Base-by-base conservation (phyloP, 2,113 vertebrate genomes). In the Dendropsophus ebraccatus region DNA sequence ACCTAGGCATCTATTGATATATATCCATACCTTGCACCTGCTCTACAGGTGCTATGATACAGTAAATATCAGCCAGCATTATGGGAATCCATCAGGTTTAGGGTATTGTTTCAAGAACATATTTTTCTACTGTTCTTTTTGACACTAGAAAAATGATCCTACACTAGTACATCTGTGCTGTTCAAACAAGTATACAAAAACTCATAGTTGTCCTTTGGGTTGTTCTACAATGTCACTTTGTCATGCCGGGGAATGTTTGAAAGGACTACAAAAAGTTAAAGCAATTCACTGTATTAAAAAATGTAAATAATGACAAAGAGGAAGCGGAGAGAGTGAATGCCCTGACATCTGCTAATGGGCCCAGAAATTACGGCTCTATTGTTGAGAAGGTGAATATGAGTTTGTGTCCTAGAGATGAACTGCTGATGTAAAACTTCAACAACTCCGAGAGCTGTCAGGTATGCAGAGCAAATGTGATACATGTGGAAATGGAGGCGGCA, bases 401-500 rank as follows among this genome's bases (percentile, higher is more conserved):
- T 67, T 78, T 28, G 49, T 58, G 76, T 81, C 50, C 65, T 81
- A 16, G 41, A 74, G 67, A 81, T 87, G 52, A 81, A 58, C 67
- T 60, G 37, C 19, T 81, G 35, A 74, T 87, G 45, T 81, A 62
- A 74, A 87, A 81, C 77, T 87, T 74, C 65, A 81, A 84, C 72
- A 81, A 87, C 65, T 70, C 58, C 12, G 45, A 52, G 25, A 72
- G 52, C 19, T 74, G 85, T 79, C 32, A 70, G 76, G 84, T 80
- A 72, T 81, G 12, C 14, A 45, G 32, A 86, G 50, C n/a, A 73
- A 58, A 80, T 73, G 32, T 72, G 62, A 60, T 86, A 58, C 84
- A 72, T 81, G 76, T 58, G 65, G 65, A 86, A 58, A 69, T 80
- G 23, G 30, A 79, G 67, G 78, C 32, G 75, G 85, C 65, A 74